phyloP scores from a whole-genome alignment of 2,888 invertebrate genomes.

The Oligia fasciuncula region DNA sequence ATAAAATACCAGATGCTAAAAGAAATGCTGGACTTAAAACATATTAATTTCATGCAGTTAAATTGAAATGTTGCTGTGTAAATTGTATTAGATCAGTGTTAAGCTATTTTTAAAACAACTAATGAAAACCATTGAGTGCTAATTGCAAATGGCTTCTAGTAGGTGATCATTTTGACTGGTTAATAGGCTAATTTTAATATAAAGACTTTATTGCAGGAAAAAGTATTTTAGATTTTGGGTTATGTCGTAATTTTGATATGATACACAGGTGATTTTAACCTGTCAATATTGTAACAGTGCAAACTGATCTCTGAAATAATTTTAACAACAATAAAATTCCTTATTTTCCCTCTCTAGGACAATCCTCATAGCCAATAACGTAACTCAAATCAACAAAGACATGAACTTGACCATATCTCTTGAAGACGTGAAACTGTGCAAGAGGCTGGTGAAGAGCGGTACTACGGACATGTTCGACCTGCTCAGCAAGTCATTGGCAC shows the following conservation, averaged over 20 bases:
- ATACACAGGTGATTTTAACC: not conserved
- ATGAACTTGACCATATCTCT: slow-evolving; percentile 93
- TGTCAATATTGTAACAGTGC: not conserved
- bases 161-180: too few species aligned
- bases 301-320: not conserved
- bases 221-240: not conserved
- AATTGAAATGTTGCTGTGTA: too few species aligned
- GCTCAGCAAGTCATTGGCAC: slow-evolving; percentile 97
- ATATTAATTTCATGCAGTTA: too few species aligned
- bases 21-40: too few species aligned
- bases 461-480: slow-evolving; percentile 96
- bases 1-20: not conserved
- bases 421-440: slow-evolving; percentile 97
- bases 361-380: slow-evolving; percentile 97
- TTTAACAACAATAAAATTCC: not conserved
- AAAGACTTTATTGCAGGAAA: not conserved
- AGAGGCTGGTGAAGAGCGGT: slow-evolving; percentile 93
- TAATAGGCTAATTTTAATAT: not conserved
- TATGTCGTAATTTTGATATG: not conserved
- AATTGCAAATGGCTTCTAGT: too few species aligned
- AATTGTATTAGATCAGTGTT: too few species aligned
- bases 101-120: too few species aligned
- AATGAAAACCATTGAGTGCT: too few species aligned
- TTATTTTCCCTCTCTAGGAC: slow-evolving; percentile 91
- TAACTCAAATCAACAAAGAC: slow-evolving; percentile 97